Conservation (phyloP, 2,113 vertebrate species). For the Hydrolagus affinis region DNA sequence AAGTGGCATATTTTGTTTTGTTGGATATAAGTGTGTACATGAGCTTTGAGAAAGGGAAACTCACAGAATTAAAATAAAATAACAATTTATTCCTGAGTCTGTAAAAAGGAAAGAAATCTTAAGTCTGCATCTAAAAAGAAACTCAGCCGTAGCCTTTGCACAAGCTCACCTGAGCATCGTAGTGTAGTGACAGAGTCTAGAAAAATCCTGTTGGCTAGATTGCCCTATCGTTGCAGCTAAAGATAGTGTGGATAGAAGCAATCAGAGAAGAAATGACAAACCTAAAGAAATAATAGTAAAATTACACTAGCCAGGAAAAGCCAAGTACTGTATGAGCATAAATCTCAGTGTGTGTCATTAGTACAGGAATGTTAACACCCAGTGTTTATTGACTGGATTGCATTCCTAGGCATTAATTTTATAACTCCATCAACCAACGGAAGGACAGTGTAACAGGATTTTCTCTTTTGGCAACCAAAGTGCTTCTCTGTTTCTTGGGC, state of each 20-base stretch:
- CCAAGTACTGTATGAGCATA: not conserved
- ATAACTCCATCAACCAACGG: slow-evolving; percentile 21
- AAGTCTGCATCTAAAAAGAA: not conserved
- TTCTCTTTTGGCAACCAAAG: not conserved
- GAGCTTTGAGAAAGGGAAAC: not conserved
- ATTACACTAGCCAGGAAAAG: not conserved
- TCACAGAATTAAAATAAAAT: not conserved
- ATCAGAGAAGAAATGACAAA: not conserved
- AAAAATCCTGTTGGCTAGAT: not conserved
- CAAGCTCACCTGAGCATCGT: not conserved
- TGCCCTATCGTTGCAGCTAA: not conserved
- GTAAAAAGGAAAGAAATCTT: not conserved
- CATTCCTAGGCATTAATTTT: slow-evolving; percentile 26
- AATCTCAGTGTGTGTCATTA: slow-evolving; percentile 3
- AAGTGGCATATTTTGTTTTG: slow-evolving; percentile 2
- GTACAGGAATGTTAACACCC: slow-evolving; percentile 22
- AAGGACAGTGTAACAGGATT: slow-evolving; percentile 20
- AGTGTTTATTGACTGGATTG: slow-evolving; percentile 17
- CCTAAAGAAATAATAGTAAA: not conserved
- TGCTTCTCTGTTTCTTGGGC: not conserved
- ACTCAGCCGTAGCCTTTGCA: not conserved
- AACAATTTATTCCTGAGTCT: not conserved
- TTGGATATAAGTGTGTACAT: not conserved
- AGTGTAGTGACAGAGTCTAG: not conserved
- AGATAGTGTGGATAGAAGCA: not conserved